Evolutionary conservation across 2,797 vertebrate genomes (phyloP).

Genomic region (Eidolon dupreanum): DNA sequence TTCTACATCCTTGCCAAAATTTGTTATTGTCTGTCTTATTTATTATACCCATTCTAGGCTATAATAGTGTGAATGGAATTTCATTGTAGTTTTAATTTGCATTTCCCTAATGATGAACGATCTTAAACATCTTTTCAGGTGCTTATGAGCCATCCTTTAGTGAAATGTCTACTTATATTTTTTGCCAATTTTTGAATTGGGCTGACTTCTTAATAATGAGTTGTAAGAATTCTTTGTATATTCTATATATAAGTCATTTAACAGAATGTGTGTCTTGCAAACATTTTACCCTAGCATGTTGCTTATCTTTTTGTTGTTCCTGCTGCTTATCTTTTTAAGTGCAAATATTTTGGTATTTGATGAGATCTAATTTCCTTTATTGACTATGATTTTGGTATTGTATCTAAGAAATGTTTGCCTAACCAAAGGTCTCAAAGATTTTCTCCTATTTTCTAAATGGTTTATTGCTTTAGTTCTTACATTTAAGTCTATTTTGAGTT

Average conservation of each 20-base stretch:
- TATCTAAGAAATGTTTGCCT: neutral
- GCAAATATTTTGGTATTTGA: neutral
- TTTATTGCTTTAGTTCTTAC: neutral
- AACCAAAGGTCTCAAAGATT: neutral
- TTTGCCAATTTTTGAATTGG: neutral
- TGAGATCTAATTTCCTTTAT: neutral
- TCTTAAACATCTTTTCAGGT: neutral
- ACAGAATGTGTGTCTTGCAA: neutral
- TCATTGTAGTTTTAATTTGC: neutral
- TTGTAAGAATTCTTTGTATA: neutral
- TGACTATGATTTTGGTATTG: neutral
- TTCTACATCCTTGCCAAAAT: neutral
- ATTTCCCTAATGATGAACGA: neutral
- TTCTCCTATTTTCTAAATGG: neutral
- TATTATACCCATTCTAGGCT: neutral
- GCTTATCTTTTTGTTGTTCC: too few species aligned
- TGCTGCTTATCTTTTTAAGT: too few species aligned
- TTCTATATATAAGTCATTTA: neutral
- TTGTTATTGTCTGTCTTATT: neutral
- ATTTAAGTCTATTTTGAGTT: neutral
- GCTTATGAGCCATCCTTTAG: neutral
- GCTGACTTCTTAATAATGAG: neutral
- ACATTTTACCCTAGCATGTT: too few species aligned
- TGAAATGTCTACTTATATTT: neutral
- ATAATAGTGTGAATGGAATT: neutral